Evolutionary conservation across 2,888 invertebrate genomes (phyloP).

Genomic region (Xestia rhomboidea): DNA sequence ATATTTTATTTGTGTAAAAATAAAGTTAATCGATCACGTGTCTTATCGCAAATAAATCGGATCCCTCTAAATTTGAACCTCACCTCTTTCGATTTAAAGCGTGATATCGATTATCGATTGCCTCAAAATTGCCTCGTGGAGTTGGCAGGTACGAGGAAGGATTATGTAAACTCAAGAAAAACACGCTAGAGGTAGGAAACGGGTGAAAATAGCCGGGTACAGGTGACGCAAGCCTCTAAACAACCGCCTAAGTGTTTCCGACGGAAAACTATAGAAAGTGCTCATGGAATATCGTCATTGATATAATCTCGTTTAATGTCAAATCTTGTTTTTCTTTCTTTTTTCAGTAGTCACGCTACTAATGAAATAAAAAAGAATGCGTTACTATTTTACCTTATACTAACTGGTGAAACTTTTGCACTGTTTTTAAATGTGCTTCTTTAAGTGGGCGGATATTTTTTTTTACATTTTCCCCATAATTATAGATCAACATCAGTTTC

Average conservation of each 20-base stretch:
- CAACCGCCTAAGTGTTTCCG: slow-evolving; percentile 55
- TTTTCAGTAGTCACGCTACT: not conserved
- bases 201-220: slow-evolving; percentile 65
- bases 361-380: not conserved
- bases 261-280: slow-evolving; percentile 44
- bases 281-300: slow-evolving; percentile 13
- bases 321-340: not conserved
- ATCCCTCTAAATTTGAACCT: slow-evolving; percentile 12
- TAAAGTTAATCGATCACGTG: not conserved
- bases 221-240: slow-evolving; percentile 63
- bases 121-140: slow-evolving; percentile 70
- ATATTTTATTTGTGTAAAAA: not conserved
- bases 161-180: slow-evolving; percentile 69
- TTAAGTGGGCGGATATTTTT: no score
- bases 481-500: not conserved
- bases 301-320: not conserved
- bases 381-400: not conserved
- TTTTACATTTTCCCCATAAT: not conserved
- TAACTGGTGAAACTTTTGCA: not conserved
- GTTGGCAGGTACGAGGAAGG: slow-evolving; percentile 57
- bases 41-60: not conserved
- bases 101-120: slow-evolving; percentile 70
- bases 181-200: slow-evolving; percentile 54
- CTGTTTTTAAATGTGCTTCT: not conserved
- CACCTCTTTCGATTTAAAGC: slow-evolving; percentile 51